Percentiles rank a stretch among this genome's conserved stretches.
Evolutionary conservation across 2,888 invertebrate genomes (phyloP).

Genomic region (Agonopterix heracliana): DNA sequence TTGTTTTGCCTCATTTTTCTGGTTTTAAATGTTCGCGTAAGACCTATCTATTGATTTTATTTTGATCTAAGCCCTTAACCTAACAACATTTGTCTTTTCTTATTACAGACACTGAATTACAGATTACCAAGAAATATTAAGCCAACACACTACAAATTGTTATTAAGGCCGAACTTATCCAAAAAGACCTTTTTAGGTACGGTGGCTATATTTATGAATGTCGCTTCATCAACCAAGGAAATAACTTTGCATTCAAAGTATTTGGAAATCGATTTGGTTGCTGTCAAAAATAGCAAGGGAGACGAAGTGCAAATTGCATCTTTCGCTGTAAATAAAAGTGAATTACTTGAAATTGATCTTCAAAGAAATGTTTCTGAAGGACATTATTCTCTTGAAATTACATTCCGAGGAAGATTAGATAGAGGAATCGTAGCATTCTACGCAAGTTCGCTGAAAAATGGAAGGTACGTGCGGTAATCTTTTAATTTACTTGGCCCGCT

Average conservation of each 20-base stretch:
- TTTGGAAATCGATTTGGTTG: slow-evolving; percentile 58
- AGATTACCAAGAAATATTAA: slow-evolving; percentile 74
- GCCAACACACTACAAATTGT: slow-evolving; percentile 81
- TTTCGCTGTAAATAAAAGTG: slow-evolving; percentile 29
- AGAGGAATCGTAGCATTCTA: slow-evolving; percentile 74
- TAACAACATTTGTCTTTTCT: no score
- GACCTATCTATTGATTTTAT: no score
- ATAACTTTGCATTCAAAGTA: slow-evolving; percentile 79
- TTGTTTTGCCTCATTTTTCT: no score
- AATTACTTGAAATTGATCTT: slow-evolving; percentile 54
- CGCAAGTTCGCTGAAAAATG: slow-evolving; percentile 69
- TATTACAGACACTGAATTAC: slow-evolving; percentile 19
- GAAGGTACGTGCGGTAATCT: slow-evolving; percentile 61
- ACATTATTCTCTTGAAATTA: slow-evolving; percentile 52
- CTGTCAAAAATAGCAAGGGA: slow-evolving; percentile 19
- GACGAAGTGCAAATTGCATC: not conserved
- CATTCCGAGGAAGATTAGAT: slow-evolving; percentile 71
- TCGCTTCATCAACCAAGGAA: slow-evolving; percentile 51
- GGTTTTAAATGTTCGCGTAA: no score
- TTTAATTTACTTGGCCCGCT: no score
- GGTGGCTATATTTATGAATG: slow-evolving; percentile 62
- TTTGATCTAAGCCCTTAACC: no score
- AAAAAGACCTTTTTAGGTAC: slow-evolving; percentile 75
- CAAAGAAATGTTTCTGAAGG: slow-evolving; percentile 33
- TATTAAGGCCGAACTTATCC: slow-evolving; percentile 78